These are phyloP conservation scores for Sussaba pulchella DNA, from an alignment of 2,888 invertebrate species.

Conservation along the genomic window DNA sequence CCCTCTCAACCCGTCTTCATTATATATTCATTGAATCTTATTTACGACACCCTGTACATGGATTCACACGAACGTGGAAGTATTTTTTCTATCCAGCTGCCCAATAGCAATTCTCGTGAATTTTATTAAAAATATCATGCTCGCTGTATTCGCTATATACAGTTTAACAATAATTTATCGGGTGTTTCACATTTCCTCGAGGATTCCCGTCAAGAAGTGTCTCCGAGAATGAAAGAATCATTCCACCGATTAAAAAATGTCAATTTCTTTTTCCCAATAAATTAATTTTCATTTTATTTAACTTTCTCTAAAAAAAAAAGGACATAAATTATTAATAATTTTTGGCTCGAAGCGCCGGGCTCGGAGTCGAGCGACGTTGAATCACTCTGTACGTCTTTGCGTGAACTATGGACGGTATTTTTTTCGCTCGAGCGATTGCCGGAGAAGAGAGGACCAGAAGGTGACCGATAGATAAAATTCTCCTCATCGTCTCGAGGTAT, in stretches of 20 bases:
- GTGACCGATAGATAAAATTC: slow-evolving; percentile 59
- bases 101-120: not conserved
- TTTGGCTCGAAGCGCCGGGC: not conserved
- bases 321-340: not conserved
- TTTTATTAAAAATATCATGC: not conserved
- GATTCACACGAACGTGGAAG: slow-evolving; percentile 14
- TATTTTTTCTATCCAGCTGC: slow-evolving; percentile 41
- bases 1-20: slow-evolving; percentile 1
- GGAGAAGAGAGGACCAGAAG: slow-evolving; percentile 25
- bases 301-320: not conserved
- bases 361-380: too few species aligned
- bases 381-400: not conserved
- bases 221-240: too few species aligned
- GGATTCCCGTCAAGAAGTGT: too few species aligned
- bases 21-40: slow-evolving; percentile 57
- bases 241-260: too few species aligned
- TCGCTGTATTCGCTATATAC: not conserved
- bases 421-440: slow-evolving; percentile 17
- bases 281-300: not conserved
- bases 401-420: slow-evolving; percentile 2
- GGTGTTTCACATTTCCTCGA: not conserved
- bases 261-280: too few species aligned
- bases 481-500: slow-evolving; percentile 50
- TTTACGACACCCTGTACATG: slow-evolving; percentile 27
- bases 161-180: not conserved